These are phyloP conservation scores for Amblyraja radiata DNA, from an alignment of 2,797 vertebrate species.

Conservation along the genomic window DNA sequence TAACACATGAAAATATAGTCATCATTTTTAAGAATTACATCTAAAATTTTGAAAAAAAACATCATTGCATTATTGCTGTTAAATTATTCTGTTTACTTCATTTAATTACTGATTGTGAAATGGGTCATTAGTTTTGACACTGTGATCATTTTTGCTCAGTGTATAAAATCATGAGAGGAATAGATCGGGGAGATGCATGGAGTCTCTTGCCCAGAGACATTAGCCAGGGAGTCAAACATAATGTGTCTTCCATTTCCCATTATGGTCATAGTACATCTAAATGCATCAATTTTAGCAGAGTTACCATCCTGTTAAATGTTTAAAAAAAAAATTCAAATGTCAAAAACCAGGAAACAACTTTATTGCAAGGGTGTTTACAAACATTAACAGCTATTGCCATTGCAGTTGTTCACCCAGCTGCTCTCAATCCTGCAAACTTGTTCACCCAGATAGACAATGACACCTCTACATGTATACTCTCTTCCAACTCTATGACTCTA, in stretches of 20 bases:
- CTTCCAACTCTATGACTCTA: too few relatives aligned
- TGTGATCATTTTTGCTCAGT: neutral
- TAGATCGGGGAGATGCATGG: too few relatives aligned
- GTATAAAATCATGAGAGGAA: neutral
- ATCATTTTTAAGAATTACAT: neutral
- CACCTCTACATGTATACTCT: too few relatives aligned
- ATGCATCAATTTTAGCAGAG: neutral
- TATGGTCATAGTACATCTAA: neutral
- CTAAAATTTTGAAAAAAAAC: neutral
- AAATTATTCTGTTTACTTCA: neutral
- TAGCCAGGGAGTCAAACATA: neutral
- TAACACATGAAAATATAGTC: conserved; percentile 46
- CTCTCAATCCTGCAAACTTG: too few relatives aligned
- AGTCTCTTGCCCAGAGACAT: too few relatives aligned
- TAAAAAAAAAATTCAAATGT: too few relatives aligned
- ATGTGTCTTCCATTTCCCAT: neutral
- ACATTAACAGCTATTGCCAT: too few relatives aligned
- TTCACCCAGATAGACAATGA: too few relatives aligned
- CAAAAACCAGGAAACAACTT: neutral
- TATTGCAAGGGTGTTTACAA: neutral
- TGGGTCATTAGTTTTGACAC: neutral
- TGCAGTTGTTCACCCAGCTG: too few relatives aligned
- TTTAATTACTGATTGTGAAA: neutral
- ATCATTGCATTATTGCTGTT: neutral
- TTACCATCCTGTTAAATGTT: neutral